Conservation (phyloP, 1,140 invertebrate species). For the Venustaconcha ellipsiformis region DNA sequence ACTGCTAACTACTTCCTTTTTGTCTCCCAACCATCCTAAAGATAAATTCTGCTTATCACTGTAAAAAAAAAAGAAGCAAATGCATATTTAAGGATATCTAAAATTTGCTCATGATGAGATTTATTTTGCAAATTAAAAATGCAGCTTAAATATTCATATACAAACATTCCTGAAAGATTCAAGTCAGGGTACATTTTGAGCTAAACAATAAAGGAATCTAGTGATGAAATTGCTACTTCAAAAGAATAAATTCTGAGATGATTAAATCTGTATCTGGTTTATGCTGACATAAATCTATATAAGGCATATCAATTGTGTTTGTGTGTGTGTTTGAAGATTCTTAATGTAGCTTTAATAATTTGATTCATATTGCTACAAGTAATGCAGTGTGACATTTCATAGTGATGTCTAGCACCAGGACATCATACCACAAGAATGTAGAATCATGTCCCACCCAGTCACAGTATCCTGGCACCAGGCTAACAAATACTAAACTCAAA, state of each 20-base stretch:
- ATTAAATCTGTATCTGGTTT: neutral
- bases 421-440: too few species aligned
- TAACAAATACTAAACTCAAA: neutral
- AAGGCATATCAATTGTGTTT: neutral
- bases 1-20: conserved; percentile 20
- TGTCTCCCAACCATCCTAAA: conserved; percentile 15
- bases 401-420: too few species aligned
- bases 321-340: neutral
- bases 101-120: too few species aligned
- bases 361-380: too few species aligned
- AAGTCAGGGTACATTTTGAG: neutral
- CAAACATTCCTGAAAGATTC: neutral
- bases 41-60: conserved; percentile 23
- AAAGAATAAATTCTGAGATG: neutral
- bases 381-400: too few species aligned
- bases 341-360: neutral
- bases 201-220: neutral
- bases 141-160: neutral
- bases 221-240: neutral
- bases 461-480: too few species aligned
- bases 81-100: neutral
- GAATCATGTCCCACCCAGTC: too few species aligned
- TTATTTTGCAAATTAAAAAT: neutral
- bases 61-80: conserved; percentile 6
- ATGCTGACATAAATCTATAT: neutral